Conservation (phyloP, 2,797 vertebrate species). For the Xenopus petersii region DNA sequence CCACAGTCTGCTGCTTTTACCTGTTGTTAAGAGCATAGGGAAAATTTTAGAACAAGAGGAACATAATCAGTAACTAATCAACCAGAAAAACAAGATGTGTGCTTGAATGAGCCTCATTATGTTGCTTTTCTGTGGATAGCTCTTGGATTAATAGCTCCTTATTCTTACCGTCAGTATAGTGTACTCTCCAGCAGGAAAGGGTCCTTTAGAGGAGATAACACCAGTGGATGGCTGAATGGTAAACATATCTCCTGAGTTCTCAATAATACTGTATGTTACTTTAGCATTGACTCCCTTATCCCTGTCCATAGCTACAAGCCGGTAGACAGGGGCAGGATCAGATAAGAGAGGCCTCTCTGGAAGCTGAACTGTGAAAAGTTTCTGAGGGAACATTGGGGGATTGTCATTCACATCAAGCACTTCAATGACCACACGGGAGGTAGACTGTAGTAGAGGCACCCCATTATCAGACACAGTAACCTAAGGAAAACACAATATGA, state of each 20-base stretch:
- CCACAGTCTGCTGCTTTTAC: conserved; percentile 86
- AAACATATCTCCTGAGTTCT: conserved; percentile 69
- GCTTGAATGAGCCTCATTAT: too few relatives aligned
- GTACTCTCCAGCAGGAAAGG: conserved; percentile 82
- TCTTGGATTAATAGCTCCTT: background rate
- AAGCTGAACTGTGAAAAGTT: conserved; percentile 83
- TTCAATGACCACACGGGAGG: conserved; percentile 80
- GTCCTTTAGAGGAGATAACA: conserved; percentile 71
- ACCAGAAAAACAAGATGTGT: too few relatives aligned
- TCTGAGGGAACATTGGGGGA: conserved; percentile 83
- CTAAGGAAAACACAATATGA: conserved; percentile 60
- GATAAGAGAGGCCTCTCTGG: conserved; percentile 61
- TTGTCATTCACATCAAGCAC: conserved; percentile 88
- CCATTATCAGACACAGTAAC: conserved; percentile 88
- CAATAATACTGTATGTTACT: conserved; percentile 82
- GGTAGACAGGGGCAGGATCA: conserved; percentile 67
- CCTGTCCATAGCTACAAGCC: conserved; percentile 82
- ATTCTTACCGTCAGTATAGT: conserved; percentile 83
- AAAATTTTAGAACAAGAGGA: too few relatives aligned
- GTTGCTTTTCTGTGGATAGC: too few relatives aligned
- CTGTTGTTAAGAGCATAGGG: conserved; percentile 57
- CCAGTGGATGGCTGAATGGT: conserved; percentile 76
- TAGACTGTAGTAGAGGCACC: conserved; percentile 76
- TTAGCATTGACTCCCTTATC: conserved; percentile 82
- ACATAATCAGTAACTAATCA: too few relatives aligned